These are phyloP conservation scores for Vulpes vulpes DNA, from an alignment of 2,113 vertebrate species.

Conservation along the genomic window DNA sequence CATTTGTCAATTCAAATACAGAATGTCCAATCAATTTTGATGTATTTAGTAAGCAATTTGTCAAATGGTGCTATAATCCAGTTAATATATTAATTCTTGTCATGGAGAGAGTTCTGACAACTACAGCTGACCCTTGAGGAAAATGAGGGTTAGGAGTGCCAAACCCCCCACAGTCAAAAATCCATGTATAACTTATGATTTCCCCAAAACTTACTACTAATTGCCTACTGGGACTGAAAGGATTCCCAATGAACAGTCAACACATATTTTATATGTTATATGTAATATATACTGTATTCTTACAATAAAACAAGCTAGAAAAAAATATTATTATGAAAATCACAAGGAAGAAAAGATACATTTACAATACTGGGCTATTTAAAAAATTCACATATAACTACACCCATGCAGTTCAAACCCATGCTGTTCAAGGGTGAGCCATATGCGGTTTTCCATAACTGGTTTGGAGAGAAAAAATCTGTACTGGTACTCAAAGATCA, in stretches of 20 bases:
- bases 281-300: not conserved
- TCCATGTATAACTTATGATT: not conserved
- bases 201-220: not conserved
- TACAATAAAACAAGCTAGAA: not conserved
- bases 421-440: not conserved
- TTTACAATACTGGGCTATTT: not conserved
- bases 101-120: conserved; percentile 84
- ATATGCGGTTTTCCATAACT: conserved; percentile 65
- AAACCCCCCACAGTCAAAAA: not conserved
- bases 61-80: conserved; percentile 88
- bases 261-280: not conserved
- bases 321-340: not conserved
- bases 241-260: not conserved
- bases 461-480: conserved; percentile 77
- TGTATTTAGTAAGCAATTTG: conserved; percentile 93
- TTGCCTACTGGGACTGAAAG: not conserved
- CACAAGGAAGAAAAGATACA: not conserved
- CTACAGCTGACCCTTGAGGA: not conserved
- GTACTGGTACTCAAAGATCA: conserved; percentile 60
- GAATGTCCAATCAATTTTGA: conserved; percentile 91
- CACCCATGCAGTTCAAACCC: not conserved
- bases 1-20: conserved; percentile 92
- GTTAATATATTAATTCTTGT: conserved; percentile 92
- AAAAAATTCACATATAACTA: not conserved
- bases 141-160: not conserved